Evolutionary conservation across 2,888 invertebrate species (phyloP).

Genomic region (Lepidochrysops patricia): DNA sequence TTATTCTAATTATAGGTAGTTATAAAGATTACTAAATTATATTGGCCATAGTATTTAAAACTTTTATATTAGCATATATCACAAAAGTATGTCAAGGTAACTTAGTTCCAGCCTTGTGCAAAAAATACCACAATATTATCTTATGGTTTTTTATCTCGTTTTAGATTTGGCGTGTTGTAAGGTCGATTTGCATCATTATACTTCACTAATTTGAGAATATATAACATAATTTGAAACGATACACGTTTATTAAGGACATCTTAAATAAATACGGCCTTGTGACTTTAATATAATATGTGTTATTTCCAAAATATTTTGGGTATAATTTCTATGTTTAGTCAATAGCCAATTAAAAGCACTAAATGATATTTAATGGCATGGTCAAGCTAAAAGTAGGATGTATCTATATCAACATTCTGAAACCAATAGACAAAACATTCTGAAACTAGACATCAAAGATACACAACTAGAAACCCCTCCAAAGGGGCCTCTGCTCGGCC

Average conservation of each 20-base stretch:
- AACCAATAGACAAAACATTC: too few species aligned
- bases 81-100: neutral
- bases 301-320: too few species aligned
- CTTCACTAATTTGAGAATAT: neutral
- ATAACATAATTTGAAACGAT: neutral
- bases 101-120: neutral
- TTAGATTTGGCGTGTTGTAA: neutral
- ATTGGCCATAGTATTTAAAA: neutral
- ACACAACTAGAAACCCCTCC: too few species aligned
- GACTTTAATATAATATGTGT: too few species aligned
- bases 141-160: conserved; percentile 7
- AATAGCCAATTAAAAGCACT: too few species aligned
- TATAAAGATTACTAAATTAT: neutral
- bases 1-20: neutral
- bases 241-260: neutral
- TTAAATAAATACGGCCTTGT: too few species aligned
- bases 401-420: too few species aligned
- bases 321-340: too few species aligned
- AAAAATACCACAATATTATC: neutral
- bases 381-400: too few species aligned
- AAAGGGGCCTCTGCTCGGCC: too few species aligned
- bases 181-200: neutral
- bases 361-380: too few species aligned
- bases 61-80: neutral
- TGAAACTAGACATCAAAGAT: too few species aligned